These are phyloP conservation scores for Leucoraja ocellata DNA, from an alignment of 2,797 vertebrate species.

Conservation along the genomic window DNA sequence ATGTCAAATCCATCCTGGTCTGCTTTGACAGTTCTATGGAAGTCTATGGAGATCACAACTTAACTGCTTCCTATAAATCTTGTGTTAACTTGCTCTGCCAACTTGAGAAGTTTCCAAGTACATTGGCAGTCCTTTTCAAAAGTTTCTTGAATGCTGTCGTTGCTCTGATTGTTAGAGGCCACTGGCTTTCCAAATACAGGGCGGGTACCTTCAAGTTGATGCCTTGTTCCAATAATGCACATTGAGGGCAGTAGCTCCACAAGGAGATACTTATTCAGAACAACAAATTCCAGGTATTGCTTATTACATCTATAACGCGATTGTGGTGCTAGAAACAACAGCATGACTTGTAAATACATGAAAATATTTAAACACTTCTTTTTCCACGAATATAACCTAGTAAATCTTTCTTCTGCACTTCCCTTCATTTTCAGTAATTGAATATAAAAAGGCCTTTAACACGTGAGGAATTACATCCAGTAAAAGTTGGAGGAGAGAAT, in stretches of 20 bases:
- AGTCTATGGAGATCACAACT: neutral
- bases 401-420: neutral
- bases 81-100: conserved; percentile 18
- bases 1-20: conserved; percentile 30
- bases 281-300: neutral
- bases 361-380: neutral
- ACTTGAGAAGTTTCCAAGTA: conserved; percentile 26
- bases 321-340: neutral
- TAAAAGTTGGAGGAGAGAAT: neutral
- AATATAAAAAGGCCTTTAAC: neutral
- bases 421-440: neutral
- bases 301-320: neutral
- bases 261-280: neutral
- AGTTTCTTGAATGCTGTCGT: neutral
- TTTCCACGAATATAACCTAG: neutral
- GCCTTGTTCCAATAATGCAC: neutral
- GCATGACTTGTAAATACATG: neutral
- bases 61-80: neutral
- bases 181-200: neutral
- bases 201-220: neutral
- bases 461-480: neutral
- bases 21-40: conserved; percentile 12
- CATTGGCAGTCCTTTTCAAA: neutral
- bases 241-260: neutral
- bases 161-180: neutral